phyloP scores from a whole-genome alignment of 2,797 vertebrate genomes.

The Pangasius mekongensis region DNA sequence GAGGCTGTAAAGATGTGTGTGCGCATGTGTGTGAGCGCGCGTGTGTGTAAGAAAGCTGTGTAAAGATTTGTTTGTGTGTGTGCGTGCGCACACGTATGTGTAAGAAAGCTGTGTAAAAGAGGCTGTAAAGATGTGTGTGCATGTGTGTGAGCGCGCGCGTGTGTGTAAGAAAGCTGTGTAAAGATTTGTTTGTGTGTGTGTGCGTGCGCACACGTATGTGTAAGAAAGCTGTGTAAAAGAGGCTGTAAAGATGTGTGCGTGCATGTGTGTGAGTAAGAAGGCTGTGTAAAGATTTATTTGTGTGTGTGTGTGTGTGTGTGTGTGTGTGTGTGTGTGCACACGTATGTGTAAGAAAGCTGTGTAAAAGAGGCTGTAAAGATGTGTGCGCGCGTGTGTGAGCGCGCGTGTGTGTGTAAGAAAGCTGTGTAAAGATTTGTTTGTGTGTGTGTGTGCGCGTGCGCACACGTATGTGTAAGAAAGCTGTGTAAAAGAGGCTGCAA shows the following conservation, averaged over 20 bases:
- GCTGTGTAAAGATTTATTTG: no score
- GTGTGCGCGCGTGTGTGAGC: not conserved
- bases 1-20: no score
- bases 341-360: not conserved
- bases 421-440: not conserved
- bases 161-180: no score
- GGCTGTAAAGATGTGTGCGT: not conserved
- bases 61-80: no score
- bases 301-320: not conserved
- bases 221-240: no score
- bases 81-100: no score
- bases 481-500: not conserved
- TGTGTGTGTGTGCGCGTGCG: not conserved
- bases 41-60: no score
- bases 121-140: no score
- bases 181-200: no score
- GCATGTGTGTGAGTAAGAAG: not conserved
- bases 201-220: not conserved
- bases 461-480: not conserved
- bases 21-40: no score
- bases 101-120: no score
- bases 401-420: not conserved
- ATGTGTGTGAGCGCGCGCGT: accelerated
- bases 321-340: not conserved
- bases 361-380: not conserved